Evolutionary conservation across 2,113 vertebrate genomes (phyloP).

Genomic region (Lamprologus lemairii): DNA sequence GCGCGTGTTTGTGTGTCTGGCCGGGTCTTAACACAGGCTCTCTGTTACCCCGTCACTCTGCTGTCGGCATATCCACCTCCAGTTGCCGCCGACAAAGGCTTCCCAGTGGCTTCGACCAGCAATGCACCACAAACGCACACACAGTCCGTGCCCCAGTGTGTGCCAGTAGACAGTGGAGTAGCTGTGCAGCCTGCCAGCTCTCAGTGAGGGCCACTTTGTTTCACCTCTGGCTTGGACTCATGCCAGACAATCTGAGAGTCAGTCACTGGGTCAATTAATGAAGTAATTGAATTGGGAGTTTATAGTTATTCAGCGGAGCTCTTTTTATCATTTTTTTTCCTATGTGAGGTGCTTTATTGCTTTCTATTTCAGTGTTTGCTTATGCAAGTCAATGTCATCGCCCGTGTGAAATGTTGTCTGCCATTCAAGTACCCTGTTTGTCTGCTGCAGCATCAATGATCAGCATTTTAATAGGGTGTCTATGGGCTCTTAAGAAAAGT

Average conservation of each 20-base stretch:
- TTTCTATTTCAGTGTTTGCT: background rate
- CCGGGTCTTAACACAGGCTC: conserved; percentile 12
- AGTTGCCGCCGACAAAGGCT: conserved; percentile 44
- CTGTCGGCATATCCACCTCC: conserved; percentile 39
- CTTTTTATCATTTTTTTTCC: background rate
- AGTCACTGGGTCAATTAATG: conserved; percentile 56
- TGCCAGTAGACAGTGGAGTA: conserved; percentile 29
- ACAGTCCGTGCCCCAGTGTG: conserved; percentile 25
- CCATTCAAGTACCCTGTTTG: background rate
- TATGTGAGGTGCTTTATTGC: conserved; percentile 8
- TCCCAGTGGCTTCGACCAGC: conserved; percentile 45
- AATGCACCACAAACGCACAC: background rate
- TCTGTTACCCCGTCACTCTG: conserved; percentile 21
- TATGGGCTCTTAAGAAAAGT: background rate
- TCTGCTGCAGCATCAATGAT: background rate
- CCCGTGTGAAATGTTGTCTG: background rate
- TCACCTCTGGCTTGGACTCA: conserved; percentile 52
- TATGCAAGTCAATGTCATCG: background rate
- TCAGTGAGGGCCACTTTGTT: conserved; percentile 55
- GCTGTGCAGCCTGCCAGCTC: conserved; percentile 47
- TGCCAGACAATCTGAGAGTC: conserved; percentile 34
- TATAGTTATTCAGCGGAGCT: conserved; percentile 4
- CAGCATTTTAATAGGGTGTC: background rate
- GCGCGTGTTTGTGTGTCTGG: background rate
- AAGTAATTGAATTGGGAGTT: conserved; percentile 55